Base-by-base conservation (phyloP, 1,140 invertebrate species). In the honey bee (Apis mellifera) region DNA sequence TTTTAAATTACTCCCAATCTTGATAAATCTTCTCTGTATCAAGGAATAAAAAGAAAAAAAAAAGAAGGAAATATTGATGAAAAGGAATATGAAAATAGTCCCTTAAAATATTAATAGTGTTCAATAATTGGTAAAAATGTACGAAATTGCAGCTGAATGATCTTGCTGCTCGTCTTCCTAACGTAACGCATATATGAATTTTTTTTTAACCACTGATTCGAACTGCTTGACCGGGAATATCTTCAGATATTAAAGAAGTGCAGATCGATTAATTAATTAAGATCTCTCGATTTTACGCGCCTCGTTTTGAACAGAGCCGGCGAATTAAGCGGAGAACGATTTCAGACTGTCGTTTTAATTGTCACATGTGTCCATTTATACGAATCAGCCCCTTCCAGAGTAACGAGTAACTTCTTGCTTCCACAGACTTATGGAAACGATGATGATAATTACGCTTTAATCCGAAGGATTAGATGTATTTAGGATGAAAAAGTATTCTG, bases 101-200 rank as follows among this genome's bases (percentile, higher is more conserved):
- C 0, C 15, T 12, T 17, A 48, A 17, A 13, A 7, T 13, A 15
- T n/a, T 59, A 54, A 54, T 9, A 82, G 66, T 82, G 26, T 11
- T 48, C 13, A 3, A 19, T 42, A 26, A 8, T 21, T 48, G 59
- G 32, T 81, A 94, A 84, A 88, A 94, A 95, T 26, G 94, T 95
- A 66, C 94, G 94, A 89, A 95, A 95, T 87, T 95, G 95, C 78
- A 95, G 89, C 88, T 95, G 94, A 72, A 95, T 95, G 64, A 95
- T 95, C 91, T 94, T 93, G 88, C 92, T 93, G 9, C 91, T 93
- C 1, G 91, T 93, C 91, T 93, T 94, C 93, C 90, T 94, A 76
- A 90, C 81, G 92, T 94, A 94, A 93, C 93, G 93, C 93, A 94
- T 94, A 92, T 92, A 94, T 91, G 79, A 42, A 73, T 50, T 71